Conservation (phyloP, 2,113 vertebrate species). For the Hystrix cristata region DNA sequence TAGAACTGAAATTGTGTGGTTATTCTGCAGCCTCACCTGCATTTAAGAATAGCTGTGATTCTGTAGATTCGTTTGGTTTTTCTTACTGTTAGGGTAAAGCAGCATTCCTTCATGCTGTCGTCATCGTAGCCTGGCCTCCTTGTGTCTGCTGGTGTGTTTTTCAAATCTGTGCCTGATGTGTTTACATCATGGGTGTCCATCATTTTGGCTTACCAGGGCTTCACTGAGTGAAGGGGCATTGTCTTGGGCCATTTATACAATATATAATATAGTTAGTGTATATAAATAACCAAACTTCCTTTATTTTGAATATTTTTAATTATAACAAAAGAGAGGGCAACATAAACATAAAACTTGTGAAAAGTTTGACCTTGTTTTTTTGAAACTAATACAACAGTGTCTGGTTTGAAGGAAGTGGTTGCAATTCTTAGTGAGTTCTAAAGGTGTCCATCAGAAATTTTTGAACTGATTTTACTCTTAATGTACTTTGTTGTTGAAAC, state of each 20-base stretch:
- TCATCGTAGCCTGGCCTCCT: neutral
- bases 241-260: neutral
- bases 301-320: neutral
- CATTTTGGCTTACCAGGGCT: neutral
- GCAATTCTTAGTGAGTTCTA: neutral
- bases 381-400: neutral
- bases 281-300: neutral
- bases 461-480: neutral
- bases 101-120: neutral
- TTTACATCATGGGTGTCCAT: neutral
- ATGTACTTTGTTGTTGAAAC: neutral
- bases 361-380: neutral
- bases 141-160: neutral
- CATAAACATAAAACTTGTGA: neutral
- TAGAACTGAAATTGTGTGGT: neutral
- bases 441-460: neutral
- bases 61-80: slow-evolving; percentile 2
- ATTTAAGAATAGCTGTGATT: neutral
- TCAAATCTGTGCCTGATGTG: neutral
- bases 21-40: neutral
- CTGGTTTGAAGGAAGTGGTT: neutral
- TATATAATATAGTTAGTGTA: neutral
- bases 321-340: neutral
- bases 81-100: neutral
- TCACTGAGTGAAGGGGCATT: neutral